Evolutionary conservation across 1,140 invertebrate species (phyloP), one percentile per base, ranked within the genome.

Genomic region (Penaeus chinensis): DNA sequence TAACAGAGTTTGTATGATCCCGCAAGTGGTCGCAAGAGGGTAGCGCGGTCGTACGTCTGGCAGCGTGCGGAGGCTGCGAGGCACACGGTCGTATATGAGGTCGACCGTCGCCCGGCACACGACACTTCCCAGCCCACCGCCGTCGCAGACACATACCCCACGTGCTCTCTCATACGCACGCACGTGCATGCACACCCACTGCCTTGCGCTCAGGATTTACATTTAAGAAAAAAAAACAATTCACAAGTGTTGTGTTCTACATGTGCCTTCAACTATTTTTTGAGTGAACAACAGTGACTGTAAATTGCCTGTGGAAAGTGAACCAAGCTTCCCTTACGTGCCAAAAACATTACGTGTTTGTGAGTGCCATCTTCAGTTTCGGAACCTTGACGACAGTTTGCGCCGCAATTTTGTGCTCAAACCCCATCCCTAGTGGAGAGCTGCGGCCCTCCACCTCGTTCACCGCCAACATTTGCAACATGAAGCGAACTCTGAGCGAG

Each of bases 401-500:
- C 54, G 54, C 54, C 54, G 54, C 54, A 54, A 54, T 54, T 54
- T 54, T 54, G 54, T 54, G 54, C 54, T 54, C 11, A 16, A 54
- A 54, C 54, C 54, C 54, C 16, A 11, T 54, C 11, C 54, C 16
- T 13, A 13, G 54, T 54, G 54, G 54, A 54, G 54, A 54, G 54
- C 32, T n/a, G 27, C n/a, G 27, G 27, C 22, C 24, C 80, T 42
- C 71, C 80, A 66, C 37, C 61, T 37, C 80, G 66, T 20, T 42
- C 62, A 66, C 62, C 80, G 61, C 71, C 32, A 62, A 65, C 86
- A 90, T 87, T 76, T 79, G 86, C 77, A 90, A 74, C 78, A 93
- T 93, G 92, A 93, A 93, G 90, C 90, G 93, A 82, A 92, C 92
- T 84, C 87, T 93, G 54, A 93, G 92, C 82, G 92, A 93, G 78